Evolutionary conservation across 2,113 vertebrate species (phyloP), one percentile per base, ranked within the genome.

Genomic region (Sylvia atricapilla): DNA sequence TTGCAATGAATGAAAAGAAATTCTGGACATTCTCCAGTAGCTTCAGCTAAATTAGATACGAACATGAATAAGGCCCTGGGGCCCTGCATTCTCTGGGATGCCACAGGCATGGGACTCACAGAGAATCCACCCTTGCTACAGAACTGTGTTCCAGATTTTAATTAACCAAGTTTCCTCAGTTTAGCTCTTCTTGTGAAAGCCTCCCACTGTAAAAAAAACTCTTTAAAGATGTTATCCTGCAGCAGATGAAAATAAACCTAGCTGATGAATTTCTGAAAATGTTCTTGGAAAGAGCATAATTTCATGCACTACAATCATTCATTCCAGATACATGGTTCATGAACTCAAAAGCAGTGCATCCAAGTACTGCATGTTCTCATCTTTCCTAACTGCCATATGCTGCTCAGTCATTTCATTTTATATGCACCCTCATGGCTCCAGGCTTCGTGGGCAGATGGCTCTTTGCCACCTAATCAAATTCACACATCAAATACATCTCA

Each of bases 391-490:
- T 90, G 85, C 92, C 95, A 96, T 95, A 96, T 93, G 94, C 90
- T 95, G 64, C 83, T 74, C 87, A 93, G 88, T 68, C 24, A 11
- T 89, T 92, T 84, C n/a, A 89, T 90, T 96, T 93, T 68, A 70
- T 92, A 84, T 72, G 60, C 86, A 88, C 53, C 30, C 79, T 94
- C 79, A 56, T 78, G 76, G 90, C 90, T 95, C 69, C 76, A 94
- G 85, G 90, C 92, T 96, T 90, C 46, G 31, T 46, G 56, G 90
- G 80, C 93, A 96, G 93, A 96, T 96, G 96, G 95, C 73, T 95
- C 86, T 95, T 90, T 84, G 93, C 90, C 94, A 94, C 60, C 90
- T 92, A 89, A 96, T 96, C 93, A 86, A 88, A 97, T 96, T 90
- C 31, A 4, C 68, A 92, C 72, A 90, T 78, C 83, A 93, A 92